Conservation (phyloP, 2,113 vertebrate species). For the Mohoua ochrocephala region DNA sequence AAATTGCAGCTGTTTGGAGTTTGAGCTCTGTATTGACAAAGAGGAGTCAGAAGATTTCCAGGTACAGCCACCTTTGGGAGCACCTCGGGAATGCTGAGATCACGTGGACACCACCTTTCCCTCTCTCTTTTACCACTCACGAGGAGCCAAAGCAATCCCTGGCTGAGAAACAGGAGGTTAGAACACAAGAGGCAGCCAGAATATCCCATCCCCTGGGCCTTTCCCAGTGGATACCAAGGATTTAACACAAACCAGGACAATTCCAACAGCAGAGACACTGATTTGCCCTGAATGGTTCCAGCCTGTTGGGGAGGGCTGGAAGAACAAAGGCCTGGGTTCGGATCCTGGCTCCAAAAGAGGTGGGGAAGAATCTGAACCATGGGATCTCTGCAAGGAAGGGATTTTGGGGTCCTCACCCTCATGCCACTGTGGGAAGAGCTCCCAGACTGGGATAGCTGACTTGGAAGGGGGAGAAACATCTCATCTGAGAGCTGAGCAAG, state of each 20-base stretch:
- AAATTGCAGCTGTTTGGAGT: background rate
- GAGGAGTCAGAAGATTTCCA: background rate
- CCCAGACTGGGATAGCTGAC: background rate
- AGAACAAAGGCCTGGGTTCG: background rate
- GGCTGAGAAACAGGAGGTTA: background rate
- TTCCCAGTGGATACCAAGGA: background rate
- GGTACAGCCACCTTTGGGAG: background rate
- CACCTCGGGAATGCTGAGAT: background rate
- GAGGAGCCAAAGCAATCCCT: background rate
- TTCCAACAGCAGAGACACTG: background rate
- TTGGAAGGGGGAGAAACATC: background rate
- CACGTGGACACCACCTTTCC: rapidly evolving
- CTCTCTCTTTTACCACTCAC: background rate
- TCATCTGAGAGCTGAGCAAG: background rate
- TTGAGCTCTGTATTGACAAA: background rate
- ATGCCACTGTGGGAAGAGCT: background rate
- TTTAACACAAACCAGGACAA: background rate
- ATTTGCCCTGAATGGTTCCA: background rate
- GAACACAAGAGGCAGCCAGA: background rate
- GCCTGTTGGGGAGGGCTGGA: background rate
- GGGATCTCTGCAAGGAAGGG: background rate
- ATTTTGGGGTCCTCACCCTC: background rate
- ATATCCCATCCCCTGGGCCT: rapidly evolving
- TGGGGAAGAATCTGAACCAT: background rate
- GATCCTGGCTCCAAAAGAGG: background rate